phyloP scores from a whole-genome alignment of 2,888 invertebrate species.

The Subacronicta megacephala region DNA sequence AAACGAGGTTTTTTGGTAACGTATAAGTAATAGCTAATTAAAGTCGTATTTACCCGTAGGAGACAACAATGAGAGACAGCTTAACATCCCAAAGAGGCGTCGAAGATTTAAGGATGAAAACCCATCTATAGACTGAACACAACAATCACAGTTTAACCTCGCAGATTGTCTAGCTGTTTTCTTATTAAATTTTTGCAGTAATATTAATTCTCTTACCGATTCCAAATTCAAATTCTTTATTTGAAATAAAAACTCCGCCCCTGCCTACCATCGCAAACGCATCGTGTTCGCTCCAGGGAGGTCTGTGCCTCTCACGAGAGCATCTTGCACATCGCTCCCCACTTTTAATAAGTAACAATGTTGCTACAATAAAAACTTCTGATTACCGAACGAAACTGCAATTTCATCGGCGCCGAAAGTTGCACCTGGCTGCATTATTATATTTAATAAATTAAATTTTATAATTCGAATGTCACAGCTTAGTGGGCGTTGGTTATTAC shows the following conservation, averaged over 20 bases:
- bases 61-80: no score
- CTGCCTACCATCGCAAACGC: slow-evolving; percentile 65
- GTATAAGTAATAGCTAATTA: no score
- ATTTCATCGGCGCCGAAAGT: slow-evolving; percentile 7
- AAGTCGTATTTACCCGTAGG: no score
- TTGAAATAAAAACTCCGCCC: no score
- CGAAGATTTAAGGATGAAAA: no score
- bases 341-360: slow-evolving; percentile 33
- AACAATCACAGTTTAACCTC: not conserved
- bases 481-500: slow-evolving; percentile 14
- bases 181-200: no score
- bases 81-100: no score
- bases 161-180: no score
- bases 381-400: slow-evolving; percentile 33
- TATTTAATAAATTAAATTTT: slow-evolving; percentile 9
- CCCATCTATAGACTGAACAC: not conserved
- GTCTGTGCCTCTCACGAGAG: slow-evolving; percentile 63
- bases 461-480: slow-evolving; percentile 11
- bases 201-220: not conserved
- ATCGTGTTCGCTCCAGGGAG: slow-evolving; percentile 72
- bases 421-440: slow-evolving; percentile 1
- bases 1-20: no score
- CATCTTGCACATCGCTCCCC: slow-evolving; percentile 51
- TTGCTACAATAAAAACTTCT: slow-evolving; percentile 45
- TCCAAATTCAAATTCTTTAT: no score